Conservation (phyloP, 1,140 invertebrate genomes). For the Acromyrmex charruanus region DNA sequence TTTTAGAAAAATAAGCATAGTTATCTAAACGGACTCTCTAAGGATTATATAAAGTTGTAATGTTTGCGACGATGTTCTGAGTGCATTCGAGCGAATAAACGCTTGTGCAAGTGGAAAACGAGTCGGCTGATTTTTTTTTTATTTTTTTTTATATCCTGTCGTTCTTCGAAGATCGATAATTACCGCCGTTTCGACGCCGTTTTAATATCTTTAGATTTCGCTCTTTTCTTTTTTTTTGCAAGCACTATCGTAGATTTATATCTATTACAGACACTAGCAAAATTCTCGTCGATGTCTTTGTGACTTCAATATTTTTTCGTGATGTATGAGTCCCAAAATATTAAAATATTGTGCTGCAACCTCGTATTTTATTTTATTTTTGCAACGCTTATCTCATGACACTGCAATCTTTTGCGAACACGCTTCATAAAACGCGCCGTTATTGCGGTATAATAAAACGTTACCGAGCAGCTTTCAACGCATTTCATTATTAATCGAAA, state of each 20-base stretch:
- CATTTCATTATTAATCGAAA: slow-evolving; percentile 21
- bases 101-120: slow-evolving; percentile 72
- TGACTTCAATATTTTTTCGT: neutral
- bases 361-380: slow-evolving; percentile 6
- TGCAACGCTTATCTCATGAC: neutral
- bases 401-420: neutral
- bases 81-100: slow-evolving; percentile 61
- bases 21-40: slow-evolving; percentile 51
- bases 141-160: neutral
- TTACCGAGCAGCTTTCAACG: neutral
- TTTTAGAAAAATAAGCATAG: neutral
- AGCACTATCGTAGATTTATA: neutral
- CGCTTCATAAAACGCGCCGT: neutral
- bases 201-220: neutral
- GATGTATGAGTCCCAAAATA: neutral
- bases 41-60: slow-evolving; percentile 69
- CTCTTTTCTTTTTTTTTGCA: slow-evolving; percentile 12
- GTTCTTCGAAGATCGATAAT: neutral
- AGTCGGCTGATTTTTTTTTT: neutral
- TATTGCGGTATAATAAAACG: slow-evolving; percentile 5
- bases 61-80: slow-evolving; percentile 46
- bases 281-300: neutral
- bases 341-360: neutral
- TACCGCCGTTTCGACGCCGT: neutral
- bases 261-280: neutral